Conservation (phyloP, 2,113 vertebrate species). For the Caretta caretta region DNA sequence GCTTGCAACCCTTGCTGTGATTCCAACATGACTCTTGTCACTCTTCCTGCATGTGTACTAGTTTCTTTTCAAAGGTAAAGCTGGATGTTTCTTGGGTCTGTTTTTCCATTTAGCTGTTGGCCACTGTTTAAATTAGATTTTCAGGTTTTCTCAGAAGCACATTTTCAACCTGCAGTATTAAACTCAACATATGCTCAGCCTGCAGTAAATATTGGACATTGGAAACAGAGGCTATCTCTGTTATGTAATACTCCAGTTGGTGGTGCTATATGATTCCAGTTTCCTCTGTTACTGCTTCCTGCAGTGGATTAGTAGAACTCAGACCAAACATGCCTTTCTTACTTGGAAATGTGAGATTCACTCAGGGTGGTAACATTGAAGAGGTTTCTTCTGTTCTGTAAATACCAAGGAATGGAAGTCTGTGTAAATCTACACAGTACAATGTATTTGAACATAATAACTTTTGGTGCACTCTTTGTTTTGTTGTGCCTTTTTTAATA, state of each 20-base stretch:
- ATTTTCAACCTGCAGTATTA: neutral
- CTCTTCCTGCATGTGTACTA: too few relatives aligned
- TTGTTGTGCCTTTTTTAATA: neutral
- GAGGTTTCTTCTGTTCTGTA: rapidly evolving
- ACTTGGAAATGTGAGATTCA: rapidly evolving
- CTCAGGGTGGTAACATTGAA: rapidly evolving
- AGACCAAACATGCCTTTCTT: neutral
- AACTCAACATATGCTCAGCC: neutral
- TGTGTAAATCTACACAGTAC: rapidly evolving
- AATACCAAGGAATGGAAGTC: rapidly evolving
- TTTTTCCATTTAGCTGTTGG: neutral
- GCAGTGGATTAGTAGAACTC: neutral
- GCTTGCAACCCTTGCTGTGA: too few relatives aligned
- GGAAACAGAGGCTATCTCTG: neutral
- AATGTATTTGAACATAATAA: neutral
- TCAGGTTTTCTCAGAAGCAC: neutral
- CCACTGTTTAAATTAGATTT: neutral
- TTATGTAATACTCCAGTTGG: neutral
- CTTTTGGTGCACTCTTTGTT: neutral
- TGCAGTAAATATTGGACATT: neutral
- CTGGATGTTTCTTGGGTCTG: too few relatives aligned
- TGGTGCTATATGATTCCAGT: neutral
- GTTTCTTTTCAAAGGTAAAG: too few relatives aligned
- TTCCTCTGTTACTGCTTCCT: neutral
- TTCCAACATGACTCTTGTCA: too few relatives aligned